Percentiles rank a stretch among this genome's conserved stretches.
These are phyloP conservation scores for Uropsilus gracilis DNA, from an alignment of 2,113 vertebrate species.

Conservation along the genomic window DNA sequence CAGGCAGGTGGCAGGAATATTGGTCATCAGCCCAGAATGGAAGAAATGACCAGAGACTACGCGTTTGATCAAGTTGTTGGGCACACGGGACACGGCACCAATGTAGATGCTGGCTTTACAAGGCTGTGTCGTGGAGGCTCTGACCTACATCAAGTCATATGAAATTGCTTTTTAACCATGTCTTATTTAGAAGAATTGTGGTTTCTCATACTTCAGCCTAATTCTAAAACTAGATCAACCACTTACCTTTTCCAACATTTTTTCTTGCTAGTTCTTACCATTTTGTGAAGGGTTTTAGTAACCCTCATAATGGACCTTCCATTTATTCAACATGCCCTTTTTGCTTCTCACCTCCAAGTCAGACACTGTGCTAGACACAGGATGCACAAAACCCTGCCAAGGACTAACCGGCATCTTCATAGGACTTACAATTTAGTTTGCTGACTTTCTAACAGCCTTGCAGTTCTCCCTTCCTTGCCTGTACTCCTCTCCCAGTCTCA, in stretches of 20 bases:
- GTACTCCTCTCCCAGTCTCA: background rate
- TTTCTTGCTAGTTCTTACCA: background rate
- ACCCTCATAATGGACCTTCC: background rate
- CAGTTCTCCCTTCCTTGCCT: background rate
- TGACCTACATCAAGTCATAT: background rate
- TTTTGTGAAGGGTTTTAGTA: background rate
- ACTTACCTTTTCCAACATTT: background rate
- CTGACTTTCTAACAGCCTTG: background rate
- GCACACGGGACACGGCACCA: background rate
- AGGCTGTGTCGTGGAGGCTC: background rate
- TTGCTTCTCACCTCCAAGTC: too few species aligned
- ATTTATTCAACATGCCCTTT: background rate
- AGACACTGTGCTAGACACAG: background rate
- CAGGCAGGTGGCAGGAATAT: background rate
- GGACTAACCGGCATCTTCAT: fast-evolving
- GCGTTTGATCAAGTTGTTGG: background rate
- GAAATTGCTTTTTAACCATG: background rate
- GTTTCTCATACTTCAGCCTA: background rate
- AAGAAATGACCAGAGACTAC: background rate
- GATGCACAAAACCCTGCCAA: background rate
- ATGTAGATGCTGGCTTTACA: background rate
- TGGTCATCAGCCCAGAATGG: background rate
- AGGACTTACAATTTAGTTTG: background rate
- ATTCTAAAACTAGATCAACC: slow-evolving; percentile 1
- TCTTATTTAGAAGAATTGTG: background rate